Base-by-base conservation (phyloP, 2,888 invertebrate species). In the Itoplectis maculator region DNA sequence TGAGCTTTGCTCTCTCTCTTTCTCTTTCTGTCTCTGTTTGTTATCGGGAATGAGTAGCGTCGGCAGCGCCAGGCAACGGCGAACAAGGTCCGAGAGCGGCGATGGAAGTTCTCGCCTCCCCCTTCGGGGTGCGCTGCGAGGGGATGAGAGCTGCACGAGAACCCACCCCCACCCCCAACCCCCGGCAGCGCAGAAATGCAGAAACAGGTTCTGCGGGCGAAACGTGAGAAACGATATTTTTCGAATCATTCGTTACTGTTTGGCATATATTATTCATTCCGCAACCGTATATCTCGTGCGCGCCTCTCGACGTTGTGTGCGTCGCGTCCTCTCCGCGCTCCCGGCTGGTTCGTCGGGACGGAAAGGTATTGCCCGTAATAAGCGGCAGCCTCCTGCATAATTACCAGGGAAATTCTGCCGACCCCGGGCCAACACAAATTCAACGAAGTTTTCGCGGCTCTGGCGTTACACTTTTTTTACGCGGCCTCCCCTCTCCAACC, bases 221-320 rank as follows among this genome's bases (percentile, higher is more conserved):
- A n/a, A 81, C 82, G 78, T 86, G 88, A 88, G 84, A 85, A 85
- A 79, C 81, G 86, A 84, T 87, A 81, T 83, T 84, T 84, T 85
- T 85, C 78, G 84, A 84, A 86, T 88, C 84, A 85, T 89, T 88
- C 87, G 87, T 88, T 88, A 87, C 84, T 83, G 75, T 85, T 86
- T 85, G 85, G 85, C 84, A 86, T 88, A 88, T 86, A 89, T 88
- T 88, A 89, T 89, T 89, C 87, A 89, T 87, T 86, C 84, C 74
- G 83, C 84, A 85, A 84, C 76, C 84, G 80, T 84, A 75, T 85
- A 77, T 83, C 87, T 84, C 81, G 51, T 81, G 65, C 72, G n/a
- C 35, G 29, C 29, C 5, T 2, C 29, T 29, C 3, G 3, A 3
- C 29, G 29, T 5, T 2, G 29, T 29, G 51, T 81, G 59, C 72